Percentiles rank a stretch among this genome's conserved stretches.
Evolutionary conservation across 1,140 invertebrate species (phyloP).

Genomic region (Drosophila bocki): DNA sequence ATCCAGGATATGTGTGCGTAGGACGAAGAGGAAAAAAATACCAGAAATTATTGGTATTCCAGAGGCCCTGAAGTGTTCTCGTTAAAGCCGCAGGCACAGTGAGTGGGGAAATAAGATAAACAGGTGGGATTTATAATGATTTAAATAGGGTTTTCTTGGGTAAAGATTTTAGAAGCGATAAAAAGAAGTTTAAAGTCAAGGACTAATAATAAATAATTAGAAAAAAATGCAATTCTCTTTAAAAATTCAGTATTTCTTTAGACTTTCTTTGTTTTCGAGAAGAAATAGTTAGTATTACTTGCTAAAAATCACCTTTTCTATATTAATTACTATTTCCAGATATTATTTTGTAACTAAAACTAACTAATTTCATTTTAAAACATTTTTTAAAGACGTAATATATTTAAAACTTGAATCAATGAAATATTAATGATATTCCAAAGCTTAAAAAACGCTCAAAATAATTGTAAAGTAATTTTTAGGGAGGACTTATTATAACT

Average conservation of each 20-base stretch:
- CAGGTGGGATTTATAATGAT: background rate
- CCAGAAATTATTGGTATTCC: conserved; percentile 36
- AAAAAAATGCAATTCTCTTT: background rate
- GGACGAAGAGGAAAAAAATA: conserved; percentile 49
- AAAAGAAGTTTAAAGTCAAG: background rate
- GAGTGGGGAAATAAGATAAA: background rate
- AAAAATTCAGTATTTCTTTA: no score
- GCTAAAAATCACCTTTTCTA: no score
- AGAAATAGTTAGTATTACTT: background rate
- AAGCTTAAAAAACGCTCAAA: no score
- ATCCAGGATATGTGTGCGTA: conserved; percentile 24
- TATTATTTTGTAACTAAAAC: no score
- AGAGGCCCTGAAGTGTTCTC: conserved; percentile 28
- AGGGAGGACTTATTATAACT: background rate
- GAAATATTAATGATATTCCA: no score
- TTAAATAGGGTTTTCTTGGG: background rate
- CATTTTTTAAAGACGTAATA: no score
- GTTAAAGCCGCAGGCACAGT: conserved; percentile 43
- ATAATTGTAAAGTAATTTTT: no score
- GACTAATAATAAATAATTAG: no score
- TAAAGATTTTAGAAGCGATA: background rate
- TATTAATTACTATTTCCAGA: no score
- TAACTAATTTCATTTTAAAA: no score
- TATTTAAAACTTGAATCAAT: no score
- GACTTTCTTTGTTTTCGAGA: background rate